phyloP scores from a whole-genome alignment of 2,797 vertebrate species.

The Tenualosa thibaudeaui region DNA sequence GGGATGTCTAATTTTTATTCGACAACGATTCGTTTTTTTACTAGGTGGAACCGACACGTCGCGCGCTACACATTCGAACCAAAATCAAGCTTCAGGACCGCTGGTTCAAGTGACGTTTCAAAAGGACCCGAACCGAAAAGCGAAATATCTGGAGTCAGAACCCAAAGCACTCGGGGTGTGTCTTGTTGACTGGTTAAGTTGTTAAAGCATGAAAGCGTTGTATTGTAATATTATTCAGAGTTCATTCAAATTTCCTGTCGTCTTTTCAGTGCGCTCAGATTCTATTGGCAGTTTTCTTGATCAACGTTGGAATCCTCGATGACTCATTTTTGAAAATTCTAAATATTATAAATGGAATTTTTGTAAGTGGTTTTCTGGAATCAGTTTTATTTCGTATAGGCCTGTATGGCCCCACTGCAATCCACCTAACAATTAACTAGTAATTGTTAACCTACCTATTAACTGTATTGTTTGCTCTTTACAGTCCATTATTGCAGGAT shows the following conservation, averaged over 20 bases:
- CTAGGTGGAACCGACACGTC: not conserved
- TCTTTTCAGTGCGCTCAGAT: conserved; percentile 5
- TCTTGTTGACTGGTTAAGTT: not conserved
- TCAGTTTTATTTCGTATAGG: too few species aligned
- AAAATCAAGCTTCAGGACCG: not conserved
- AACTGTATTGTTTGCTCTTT: not conserved
- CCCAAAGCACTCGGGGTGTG: conserved; percentile 19
- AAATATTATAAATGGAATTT: not conserved
- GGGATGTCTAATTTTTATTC: not conserved
- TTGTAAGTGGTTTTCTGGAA: not conserved
- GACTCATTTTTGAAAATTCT: not conserved
- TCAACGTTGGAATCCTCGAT: not conserved
- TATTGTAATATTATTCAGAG: not conserved
- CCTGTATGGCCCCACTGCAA: too few species aligned
- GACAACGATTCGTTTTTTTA: not conserved
- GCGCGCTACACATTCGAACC: not conserved
- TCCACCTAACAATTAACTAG: too few species aligned
- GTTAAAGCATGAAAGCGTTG: not conserved
- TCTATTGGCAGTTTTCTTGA: not conserved
- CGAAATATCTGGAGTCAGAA: conserved; percentile 6
- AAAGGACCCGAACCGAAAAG: conserved; percentile 5
- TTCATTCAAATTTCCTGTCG: too few species aligned
- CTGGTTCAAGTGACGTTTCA: conserved; percentile 5
- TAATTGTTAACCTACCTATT: too few species aligned
- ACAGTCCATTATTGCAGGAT: not conserved